Evolutionary conservation across 2,797 vertebrate genomes (phyloP), one percentile per base, ranked within the genome.

Genomic region (Cebuella pygmaea): DNA sequence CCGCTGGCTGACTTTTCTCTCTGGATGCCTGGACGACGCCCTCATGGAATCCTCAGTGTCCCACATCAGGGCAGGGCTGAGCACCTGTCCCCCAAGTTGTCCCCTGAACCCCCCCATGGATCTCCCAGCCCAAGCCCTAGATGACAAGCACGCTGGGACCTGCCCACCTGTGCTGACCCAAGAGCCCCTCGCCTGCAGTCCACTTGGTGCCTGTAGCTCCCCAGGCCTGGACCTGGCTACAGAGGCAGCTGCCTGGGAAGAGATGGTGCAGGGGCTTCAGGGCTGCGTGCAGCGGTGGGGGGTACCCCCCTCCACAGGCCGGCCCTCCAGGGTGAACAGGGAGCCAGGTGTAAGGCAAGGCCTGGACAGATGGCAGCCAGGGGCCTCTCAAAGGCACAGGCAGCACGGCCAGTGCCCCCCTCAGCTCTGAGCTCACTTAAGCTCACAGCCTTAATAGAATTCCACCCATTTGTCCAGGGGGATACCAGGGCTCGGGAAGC

Each of bases 191-290:
- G 14, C 36, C 50, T 61, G 36, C 46, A 5, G 17, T 12, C 17
- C 1, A 6, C 7, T 4, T 24, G 24, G 30, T 7, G 10, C 17
- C 1, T 26, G 22, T 4, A 4, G 64, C 0, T 10, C 17, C 50
- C 41, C 70, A 3, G 4, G 30, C 39, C 48, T 33, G 33, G 57
- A 50, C 24, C 48, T 39, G 36, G 24, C 48, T 27, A 36, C 48
- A 36, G 57, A 27, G 26, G 79, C n/a, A 55, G 55, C 86, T 76
- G 80, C 33, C 39, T 7, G 36, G 26, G 26, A 5, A 6, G 13
- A 67, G 59, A 36, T 13, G 27, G 24, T 17, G 5, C 39, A 10
- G 13, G 22, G 36, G 36, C 72, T 9, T 7, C 39, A 2, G n/a
- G 50, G 36, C 19, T 2, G 19, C 36, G n/a, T 33, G n/a, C 44